phyloP scores from a whole-genome alignment of 2,113 vertebrate species.

The Bubalus kerabau region DNA sequence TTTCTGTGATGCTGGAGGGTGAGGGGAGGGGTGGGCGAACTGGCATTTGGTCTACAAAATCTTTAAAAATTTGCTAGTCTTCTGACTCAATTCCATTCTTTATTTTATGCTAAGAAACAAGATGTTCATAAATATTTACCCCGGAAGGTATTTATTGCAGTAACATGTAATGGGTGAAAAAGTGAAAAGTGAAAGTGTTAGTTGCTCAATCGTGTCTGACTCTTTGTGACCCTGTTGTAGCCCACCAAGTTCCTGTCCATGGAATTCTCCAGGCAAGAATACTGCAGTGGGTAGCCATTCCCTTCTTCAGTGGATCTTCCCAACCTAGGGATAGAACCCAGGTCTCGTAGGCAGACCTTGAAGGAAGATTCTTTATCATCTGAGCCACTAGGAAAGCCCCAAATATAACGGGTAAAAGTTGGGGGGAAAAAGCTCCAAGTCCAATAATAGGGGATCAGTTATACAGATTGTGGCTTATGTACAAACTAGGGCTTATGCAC shows the following conservation, averaged over 20 bases:
- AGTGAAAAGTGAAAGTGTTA: neutral
- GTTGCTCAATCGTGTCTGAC: rapidly evolving
- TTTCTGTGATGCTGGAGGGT: neutral
- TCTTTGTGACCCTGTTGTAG: neutral
- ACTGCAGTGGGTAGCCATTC: neutral
- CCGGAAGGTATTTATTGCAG: neutral
- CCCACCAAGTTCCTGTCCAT: neutral
- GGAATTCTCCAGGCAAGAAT: neutral
- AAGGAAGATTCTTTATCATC: neutral
- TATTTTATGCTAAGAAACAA: neutral
- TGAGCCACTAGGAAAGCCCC: neutral
- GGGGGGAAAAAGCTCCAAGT: neutral
- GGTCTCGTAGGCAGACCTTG: neutral
- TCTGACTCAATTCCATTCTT: neutral
- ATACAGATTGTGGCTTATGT: neutral
- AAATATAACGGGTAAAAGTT: neutral
- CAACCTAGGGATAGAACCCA: neutral
- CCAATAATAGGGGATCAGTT: neutral
- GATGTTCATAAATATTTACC: neutral
- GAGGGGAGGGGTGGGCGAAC: neutral
- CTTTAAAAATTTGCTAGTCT: neutral
- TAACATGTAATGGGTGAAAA: neutral
- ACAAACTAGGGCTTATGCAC: neutral
- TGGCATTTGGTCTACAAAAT: neutral
- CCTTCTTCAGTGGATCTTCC: neutral